Percentiles rank a stretch among this genome's conserved stretches.
phyloP scores from a whole-genome alignment of 1,140 invertebrate species.

The Lerema accius region DNA sequence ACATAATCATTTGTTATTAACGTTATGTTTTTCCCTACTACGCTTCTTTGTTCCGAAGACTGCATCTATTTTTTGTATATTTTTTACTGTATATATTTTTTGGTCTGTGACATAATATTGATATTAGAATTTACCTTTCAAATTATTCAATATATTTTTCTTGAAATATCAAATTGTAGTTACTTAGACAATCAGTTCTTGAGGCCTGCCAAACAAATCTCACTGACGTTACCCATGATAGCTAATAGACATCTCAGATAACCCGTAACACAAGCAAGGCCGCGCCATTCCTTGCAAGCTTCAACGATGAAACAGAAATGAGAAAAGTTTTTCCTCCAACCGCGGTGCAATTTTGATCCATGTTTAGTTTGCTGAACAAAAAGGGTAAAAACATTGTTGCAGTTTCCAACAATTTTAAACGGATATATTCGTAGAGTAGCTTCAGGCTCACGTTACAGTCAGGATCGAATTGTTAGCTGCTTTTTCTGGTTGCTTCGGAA shows the following conservation, averaged over 20 bases:
- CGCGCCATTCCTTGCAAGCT: slow-evolving; percentile 1
- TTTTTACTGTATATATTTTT: too few species aligned
- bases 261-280: background rate
- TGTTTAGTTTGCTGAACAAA: slow-evolving; percentile 2
- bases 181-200: too few species aligned
- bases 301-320: slow-evolving; percentile 38
- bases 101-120: too few species aligned
- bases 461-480: background rate
- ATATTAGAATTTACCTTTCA: too few species aligned
- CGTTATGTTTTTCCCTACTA: too few species aligned
- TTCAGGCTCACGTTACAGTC: background rate
- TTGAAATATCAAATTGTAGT: too few species aligned
- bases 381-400: slow-evolving; percentile 1
- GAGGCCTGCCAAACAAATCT: too few species aligned
- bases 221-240: background rate
- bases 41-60: too few species aligned
- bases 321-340: slow-evolving; percentile 41
- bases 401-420: background rate
- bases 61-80: too few species aligned
- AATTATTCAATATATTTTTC: too few species aligned
- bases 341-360: slow-evolving; percentile 8
- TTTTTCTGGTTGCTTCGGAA: too few species aligned
- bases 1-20: too few species aligned
- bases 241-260: slow-evolving; percentile 4
- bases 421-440: background rate